Evolutionary conservation across 2,113 vertebrate genomes (phyloP).

Genomic region (Oncorhynchus tshawytscha): DNA sequence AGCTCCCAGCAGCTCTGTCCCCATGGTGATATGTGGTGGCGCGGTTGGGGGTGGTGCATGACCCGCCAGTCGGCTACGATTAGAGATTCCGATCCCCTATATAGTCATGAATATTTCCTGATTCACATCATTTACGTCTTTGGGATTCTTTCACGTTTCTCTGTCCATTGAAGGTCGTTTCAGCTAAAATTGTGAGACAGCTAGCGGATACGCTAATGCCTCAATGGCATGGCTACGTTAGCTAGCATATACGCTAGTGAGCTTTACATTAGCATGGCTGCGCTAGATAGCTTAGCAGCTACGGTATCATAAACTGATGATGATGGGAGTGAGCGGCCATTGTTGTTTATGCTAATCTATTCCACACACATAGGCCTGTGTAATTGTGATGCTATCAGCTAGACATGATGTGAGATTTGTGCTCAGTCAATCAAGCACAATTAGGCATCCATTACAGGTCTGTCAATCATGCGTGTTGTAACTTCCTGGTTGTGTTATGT

Average conservation of each 20-base stretch:
- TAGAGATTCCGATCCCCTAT: slow-evolving; percentile 27
- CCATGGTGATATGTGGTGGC: not conserved
- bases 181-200: slow-evolving; percentile 21
- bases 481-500: not conserved
- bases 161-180: slow-evolving; percentile 34
- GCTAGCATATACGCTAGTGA: no score
- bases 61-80: not conserved
- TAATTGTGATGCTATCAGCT: not conserved
- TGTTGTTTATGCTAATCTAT: not conserved
- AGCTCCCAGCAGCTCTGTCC: not conserved
- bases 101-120: slow-evolving; percentile 3
- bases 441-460: not conserved
- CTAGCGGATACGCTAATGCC: slow-evolving; percentile 33
- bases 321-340: no score
- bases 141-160: slow-evolving; percentile 12
- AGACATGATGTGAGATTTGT: not conserved
- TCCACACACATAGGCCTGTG: not conserved
- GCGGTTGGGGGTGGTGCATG: not conserved
- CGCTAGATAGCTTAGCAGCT: no score
- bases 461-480: not conserved
- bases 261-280: no score
- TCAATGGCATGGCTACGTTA: slow-evolving; percentile 1
- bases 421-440: not conserved
- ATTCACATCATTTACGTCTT: slow-evolving; percentile 28
- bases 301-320: no score